Conservation (phyloP, 2,888 invertebrate genomes). For the Acleris sparsana region DNA sequence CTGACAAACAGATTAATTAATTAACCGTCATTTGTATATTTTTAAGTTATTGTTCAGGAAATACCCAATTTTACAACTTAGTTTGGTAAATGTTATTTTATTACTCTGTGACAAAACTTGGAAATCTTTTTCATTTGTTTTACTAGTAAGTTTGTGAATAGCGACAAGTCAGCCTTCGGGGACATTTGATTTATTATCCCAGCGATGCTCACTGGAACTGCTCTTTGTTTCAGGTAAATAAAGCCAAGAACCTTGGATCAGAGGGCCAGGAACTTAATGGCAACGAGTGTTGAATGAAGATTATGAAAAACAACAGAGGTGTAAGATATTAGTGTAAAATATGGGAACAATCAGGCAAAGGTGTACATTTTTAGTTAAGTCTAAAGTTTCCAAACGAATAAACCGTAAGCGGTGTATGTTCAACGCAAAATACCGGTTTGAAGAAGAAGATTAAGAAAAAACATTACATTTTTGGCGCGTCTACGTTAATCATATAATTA, state of each 20-base stretch:
- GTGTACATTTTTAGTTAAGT: no score
- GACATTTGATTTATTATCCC: slow-evolving; percentile 25
- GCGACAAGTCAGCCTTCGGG: slow-evolving; percentile 11
- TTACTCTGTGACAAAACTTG: background rate
- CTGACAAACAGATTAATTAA: no score
- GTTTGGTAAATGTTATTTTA: background rate
- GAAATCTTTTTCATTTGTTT: background rate
- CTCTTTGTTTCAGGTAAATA: slow-evolving; percentile 34
- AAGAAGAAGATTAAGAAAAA: no score
- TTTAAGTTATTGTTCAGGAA: background rate
- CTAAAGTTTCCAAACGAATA: no score
- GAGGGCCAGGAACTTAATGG: background rate
- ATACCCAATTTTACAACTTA: background rate
- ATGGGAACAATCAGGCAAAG: no score
- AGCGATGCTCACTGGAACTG: slow-evolving; percentile 6
- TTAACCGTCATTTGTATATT: no score
- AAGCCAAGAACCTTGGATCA: slow-evolving; percentile 3
- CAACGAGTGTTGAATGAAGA: background rate
- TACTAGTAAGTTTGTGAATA: slow-evolving; percentile 5
- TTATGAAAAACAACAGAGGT: background rate
- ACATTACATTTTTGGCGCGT: no score
- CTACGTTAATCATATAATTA: no score
- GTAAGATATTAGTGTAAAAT: no score
- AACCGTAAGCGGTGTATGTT: no score
- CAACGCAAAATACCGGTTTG: no score